Base-by-base conservation (phyloP, 2,113 vertebrate species). In the Calypte anna region DNA sequence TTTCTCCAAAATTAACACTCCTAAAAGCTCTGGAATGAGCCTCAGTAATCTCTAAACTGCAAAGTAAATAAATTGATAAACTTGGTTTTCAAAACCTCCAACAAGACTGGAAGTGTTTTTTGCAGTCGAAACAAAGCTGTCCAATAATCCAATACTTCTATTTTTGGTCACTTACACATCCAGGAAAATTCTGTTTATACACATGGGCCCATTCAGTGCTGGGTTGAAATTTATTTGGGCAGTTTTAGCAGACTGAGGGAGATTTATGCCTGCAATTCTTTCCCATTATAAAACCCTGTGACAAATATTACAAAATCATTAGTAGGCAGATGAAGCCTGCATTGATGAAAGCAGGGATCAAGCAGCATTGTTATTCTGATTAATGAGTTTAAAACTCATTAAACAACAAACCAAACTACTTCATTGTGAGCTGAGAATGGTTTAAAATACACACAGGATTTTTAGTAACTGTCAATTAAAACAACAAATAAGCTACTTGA, bases 241-340 rank as follows among this genome's bases (percentile, higher is more conserved):
- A 86, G 55, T 33, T 38, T 87, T 66, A 91, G 36, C 28, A 88
- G 73, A 91, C 7, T 23, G 53, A 92, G 94, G 40, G 58, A 86
- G 75, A 83, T 3, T 8, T 20, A 82, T 48, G 18, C 16, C 31
- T 68, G 43, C 17, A 85, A 90, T 76, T 74, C 64, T 54, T 81
- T 82, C 61, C n/a, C 74, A 75, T 33, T 76, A 57, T 62, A 86
- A 85, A 85, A 43, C 20, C 25, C 6, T 44, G 81, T 68, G 44
- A 82, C 70, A 96, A 88, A 86, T 92, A 93, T 72, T 80, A 81
- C 82, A 86, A 78, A 90, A 82, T 88, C 79, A 95, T 74, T 80
- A 75, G 75, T 55, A 70, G 24, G 89, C 24, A 74, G 36, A 92
- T 69, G 48, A 92, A 96, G 36, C 14, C n/a, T 73, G 13, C 6